Conservation (phyloP, 2,797 vertebrate genomes). For the Cyclura pinguis region DNA sequence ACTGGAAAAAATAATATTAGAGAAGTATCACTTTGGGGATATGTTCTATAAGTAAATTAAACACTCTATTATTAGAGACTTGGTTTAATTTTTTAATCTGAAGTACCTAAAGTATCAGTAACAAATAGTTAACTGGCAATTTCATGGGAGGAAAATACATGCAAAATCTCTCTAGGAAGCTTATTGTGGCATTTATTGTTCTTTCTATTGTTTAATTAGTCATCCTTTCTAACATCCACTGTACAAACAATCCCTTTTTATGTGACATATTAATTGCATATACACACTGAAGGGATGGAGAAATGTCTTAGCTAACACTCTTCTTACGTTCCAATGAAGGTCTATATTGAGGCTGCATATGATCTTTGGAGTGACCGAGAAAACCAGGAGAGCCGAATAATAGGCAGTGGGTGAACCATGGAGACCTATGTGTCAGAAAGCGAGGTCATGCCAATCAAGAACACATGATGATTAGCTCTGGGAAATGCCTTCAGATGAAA, state of each 20-base stretch:
- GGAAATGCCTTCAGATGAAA: too few species aligned
- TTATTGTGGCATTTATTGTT: background rate
- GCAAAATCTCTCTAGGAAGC: background rate
- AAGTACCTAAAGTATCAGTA: background rate
- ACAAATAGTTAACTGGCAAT: background rate
- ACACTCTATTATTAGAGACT: constrained; percentile 47
- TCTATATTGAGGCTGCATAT: background rate
- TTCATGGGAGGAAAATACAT: too few species aligned
- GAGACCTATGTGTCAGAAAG: too few species aligned
- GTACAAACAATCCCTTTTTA: background rate
- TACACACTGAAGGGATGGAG: background rate
- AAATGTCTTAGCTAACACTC: background rate
- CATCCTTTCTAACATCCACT: background rate
- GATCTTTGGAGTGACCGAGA: too few species aligned
- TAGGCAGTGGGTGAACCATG: too few species aligned
- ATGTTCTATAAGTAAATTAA: constrained; percentile 52
- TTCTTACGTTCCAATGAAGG: background rate
- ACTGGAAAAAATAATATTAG: constrained; percentile 62
- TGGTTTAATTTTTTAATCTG: background rate
- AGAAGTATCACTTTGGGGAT: constrained; percentile 56
- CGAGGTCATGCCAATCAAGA: too few species aligned
- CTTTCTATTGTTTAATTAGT: background rate
- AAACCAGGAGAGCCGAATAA: too few species aligned
- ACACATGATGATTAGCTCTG: too few species aligned
- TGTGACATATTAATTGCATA: background rate